Percentiles rank a stretch among this genome's conserved stretches.
Evolutionary conservation across 2,888 invertebrate genomes (phyloP).

Genomic region (Cosmorhoe ocellata): DNA sequence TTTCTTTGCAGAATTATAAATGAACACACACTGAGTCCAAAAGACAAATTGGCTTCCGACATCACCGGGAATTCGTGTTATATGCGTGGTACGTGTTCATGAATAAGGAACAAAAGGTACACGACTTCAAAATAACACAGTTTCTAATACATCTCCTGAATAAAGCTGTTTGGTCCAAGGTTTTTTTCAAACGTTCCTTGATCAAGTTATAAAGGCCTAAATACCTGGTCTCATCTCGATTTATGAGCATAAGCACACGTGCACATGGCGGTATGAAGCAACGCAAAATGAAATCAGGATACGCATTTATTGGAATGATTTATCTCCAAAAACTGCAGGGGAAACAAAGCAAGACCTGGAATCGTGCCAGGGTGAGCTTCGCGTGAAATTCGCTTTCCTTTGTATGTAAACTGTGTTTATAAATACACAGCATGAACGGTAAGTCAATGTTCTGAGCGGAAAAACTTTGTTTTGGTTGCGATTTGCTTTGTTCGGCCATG

Average conservation of each 20-base stretch:
- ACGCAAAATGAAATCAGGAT: constrained; percentile 37
- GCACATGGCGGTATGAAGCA: constrained; percentile 24
- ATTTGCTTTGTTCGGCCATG: constrained; percentile 16
- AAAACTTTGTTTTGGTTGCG: constrained; percentile 37
- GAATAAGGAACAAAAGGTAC: too few relatives aligned
- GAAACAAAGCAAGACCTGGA: constrained; percentile 70
- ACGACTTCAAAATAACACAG: neutral
- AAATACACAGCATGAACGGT: constrained; percentile 44
- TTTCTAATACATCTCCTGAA: neutral
- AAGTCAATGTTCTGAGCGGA: constrained; percentile 55
- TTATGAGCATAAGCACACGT: constrained; percentile 16
- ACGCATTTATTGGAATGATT: constrained; percentile 41
- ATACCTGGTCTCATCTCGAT: constrained; percentile 26
- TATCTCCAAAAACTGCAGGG: constrained; percentile 47
- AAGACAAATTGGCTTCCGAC: constrained; percentile 3
- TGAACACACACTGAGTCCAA: constrained; percentile 18
- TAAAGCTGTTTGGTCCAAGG: neutral
- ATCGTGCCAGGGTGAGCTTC: constrained; percentile 51
- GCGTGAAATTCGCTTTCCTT: constrained; percentile 53
- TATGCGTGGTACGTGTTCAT: too few relatives aligned
- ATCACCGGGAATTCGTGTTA: constrained; percentile 5
- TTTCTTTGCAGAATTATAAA: constrained; percentile 13
- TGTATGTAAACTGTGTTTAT: constrained; percentile 55
- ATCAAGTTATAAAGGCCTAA: neutral
- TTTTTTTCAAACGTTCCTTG: neutral